Percentiles rank a stretch among this genome's conserved stretches.
These are phyloP conservation scores for Drosophila grimshawi DNA, from an alignment of 1,140 invertebrate species.

Conservation along the genomic window DNA sequence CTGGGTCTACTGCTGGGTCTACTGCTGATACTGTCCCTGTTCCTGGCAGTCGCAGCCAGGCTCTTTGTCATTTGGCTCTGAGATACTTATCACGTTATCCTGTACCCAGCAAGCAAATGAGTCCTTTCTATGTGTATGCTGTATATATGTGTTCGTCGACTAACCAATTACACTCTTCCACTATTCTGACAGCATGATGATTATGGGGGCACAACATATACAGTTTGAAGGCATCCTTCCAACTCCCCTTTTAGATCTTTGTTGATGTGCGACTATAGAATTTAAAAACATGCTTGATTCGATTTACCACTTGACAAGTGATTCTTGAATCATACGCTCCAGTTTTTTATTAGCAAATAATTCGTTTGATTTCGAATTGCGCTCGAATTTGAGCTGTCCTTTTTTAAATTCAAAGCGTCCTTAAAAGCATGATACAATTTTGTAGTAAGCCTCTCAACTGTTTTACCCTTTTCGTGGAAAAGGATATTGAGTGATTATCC, in stretches of 20 bases:
- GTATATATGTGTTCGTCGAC: conserved; percentile 14
- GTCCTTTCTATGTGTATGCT: conserved; percentile 18
- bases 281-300: conserved; percentile 15
- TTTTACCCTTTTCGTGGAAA: conserved; percentile 2
- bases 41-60: conserved; percentile 25
- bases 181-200: conserved; percentile 24
- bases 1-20: conserved; percentile 31
- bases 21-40: conserved; percentile 13
- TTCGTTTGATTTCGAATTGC: conserved; percentile 27
- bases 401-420: neutral
- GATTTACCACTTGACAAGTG: conserved; percentile 32
- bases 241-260: neutral
- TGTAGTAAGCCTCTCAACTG: neutral
- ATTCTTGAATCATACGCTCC: conserved; percentile 32
- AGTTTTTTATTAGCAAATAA: conserved; percentile 54
- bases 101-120: conserved; percentile 21
- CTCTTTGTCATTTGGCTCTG: conserved; percentile 34
- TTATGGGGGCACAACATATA: conserved; percentile 25
- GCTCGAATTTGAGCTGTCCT: conserved; percentile 17
- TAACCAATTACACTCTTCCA: conserved; percentile 32
- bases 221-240: conserved; percentile 4
- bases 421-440: conserved; percentile 17
- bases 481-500: conserved; percentile 20
- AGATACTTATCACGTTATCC: conserved; percentile 41
- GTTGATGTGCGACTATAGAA: conserved; percentile 1